These are phyloP conservation scores for Hippopotamyrus pictus DNA, from an alignment of 2,797 vertebrate genomes.

Conservation along the genomic window DNA sequence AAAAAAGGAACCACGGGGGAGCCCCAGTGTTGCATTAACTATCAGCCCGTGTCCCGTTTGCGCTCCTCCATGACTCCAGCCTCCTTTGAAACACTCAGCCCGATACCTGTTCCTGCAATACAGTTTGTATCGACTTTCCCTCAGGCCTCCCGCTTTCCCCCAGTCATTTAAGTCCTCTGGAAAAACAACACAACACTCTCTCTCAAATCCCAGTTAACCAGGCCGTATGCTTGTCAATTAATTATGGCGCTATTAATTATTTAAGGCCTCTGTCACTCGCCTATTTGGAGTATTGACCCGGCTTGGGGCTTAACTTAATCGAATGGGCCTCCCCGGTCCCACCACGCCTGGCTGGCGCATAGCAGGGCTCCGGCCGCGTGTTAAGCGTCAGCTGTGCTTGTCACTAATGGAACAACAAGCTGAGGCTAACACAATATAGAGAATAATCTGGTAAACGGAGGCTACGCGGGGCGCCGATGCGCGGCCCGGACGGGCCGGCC, in stretches of 20 bases:
- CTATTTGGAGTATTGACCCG: slow-evolving; percentile 46
- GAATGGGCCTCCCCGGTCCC: background rate
- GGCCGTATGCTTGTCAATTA: slow-evolving; percentile 39
- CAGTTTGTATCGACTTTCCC: background rate
- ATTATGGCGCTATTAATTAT: slow-evolving; percentile 48
- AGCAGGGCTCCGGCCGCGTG: background rate
- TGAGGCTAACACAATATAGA: background rate
- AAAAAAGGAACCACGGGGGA: background rate
- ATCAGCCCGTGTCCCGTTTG: background rate
- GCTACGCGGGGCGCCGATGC: background rate
- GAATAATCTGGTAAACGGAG: background rate
- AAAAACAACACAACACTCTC: background rate
- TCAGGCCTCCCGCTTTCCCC: background rate
- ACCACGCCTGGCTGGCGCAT: background rate
- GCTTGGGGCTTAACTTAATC: slow-evolving; percentile 29
- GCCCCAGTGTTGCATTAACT: background rate
- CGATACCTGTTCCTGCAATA: background rate
- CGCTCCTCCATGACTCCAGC: background rate
- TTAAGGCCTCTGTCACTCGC: slow-evolving; percentile 39
- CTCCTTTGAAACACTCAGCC: background rate
- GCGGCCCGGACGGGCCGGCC: background rate
- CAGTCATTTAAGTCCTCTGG: background rate
- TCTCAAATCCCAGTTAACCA: slow-evolving; percentile 9
- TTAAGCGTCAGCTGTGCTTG: background rate
- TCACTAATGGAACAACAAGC: background rate